A percentile compares a stretch with the other conserved stretches of the same genome.
These are phyloP conservation scores for Acyrthosiphon pisum DNA, from an alignment of 1,140 invertebrate genomes.

Conservation along the genomic window DNA sequence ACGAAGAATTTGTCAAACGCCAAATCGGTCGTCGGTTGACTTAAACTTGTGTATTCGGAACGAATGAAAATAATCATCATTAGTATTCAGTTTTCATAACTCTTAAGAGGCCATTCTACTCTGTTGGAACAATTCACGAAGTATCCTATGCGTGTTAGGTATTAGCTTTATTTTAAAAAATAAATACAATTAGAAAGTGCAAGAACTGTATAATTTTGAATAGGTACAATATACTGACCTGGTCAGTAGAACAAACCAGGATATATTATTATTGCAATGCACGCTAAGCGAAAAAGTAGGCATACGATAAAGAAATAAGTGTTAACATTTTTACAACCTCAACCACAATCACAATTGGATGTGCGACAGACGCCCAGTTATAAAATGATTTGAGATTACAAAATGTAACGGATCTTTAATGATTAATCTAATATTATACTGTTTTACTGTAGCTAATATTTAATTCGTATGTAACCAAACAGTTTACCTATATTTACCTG, in stretches of 20 bases:
- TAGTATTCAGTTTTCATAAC: conserved; percentile 5
- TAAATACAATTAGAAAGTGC: conserved; percentile 26
- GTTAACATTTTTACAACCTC: not conserved
- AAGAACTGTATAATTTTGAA: not conserved
- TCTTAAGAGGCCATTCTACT: not conserved
- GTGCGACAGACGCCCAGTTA: not conserved
- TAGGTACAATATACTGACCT: not conserved
- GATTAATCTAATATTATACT: not conserved
- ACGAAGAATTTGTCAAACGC: not conserved
- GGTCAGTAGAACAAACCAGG: conserved; percentile 29
- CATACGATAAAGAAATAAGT: not conserved
- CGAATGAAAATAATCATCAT: not conserved
- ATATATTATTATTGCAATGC: not conserved
- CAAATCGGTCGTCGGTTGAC: not conserved
- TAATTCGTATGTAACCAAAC: too few species aligned
- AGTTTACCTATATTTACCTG: too few species aligned
- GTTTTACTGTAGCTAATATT: too few species aligned
- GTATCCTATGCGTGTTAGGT: not conserved
- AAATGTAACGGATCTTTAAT: not conserved
- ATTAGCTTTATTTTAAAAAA: not conserved
- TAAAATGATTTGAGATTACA: not conserved
- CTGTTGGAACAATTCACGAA: not conserved
- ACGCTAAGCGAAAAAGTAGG: not conserved
- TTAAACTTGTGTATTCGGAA: not conserved
- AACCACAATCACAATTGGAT: not conserved